Conservation (phyloP, 2,888 invertebrate genomes). For the Thalpophila matura region DNA sequence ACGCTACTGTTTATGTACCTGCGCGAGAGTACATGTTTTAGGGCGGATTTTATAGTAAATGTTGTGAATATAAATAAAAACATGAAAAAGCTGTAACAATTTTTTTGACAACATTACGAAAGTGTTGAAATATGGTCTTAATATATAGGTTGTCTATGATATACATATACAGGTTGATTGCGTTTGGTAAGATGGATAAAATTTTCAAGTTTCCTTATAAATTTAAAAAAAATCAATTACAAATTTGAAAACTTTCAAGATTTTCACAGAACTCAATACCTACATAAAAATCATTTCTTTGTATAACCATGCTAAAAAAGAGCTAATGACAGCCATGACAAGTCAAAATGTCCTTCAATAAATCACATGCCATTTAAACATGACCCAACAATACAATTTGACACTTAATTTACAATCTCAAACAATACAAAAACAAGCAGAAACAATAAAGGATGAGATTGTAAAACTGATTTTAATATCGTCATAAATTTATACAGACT, state of each 20-base stretch:
- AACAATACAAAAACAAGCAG: constrained; percentile 40
- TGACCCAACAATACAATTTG: constrained; percentile 15
- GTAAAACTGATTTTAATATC: constrained; percentile 46
- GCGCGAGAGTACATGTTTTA: constrained; percentile 2
- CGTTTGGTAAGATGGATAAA: too few relatives aligned
- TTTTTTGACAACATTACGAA: too few relatives aligned
- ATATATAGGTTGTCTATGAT: too few relatives aligned
- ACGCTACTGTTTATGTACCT: constrained; percentile 43
- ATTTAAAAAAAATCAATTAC: constrained; percentile 2
- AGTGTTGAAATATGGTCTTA: too few relatives aligned
- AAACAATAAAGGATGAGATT: constrained; percentile 50
- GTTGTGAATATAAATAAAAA: neutral
- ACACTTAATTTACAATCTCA: constrained; percentile 52
- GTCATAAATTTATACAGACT: constrained; percentile 43
- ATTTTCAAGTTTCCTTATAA: too few relatives aligned
- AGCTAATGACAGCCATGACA: constrained; percentile 12
- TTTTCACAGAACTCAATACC: too few relatives aligned
- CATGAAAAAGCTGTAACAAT: neutral
- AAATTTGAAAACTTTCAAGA: too few relatives aligned
- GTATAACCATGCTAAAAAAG: too few relatives aligned
- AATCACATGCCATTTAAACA: constrained; percentile 38
- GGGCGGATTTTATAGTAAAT: neutral
- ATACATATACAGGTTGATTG: too few relatives aligned
- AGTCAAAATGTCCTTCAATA: constrained; percentile 17
- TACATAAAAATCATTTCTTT: too few relatives aligned